Evolutionary conservation across 2,797 vertebrate species (phyloP), one percentile per base, ranked within the genome.

Genomic region (Pangasius macronema): DNA sequence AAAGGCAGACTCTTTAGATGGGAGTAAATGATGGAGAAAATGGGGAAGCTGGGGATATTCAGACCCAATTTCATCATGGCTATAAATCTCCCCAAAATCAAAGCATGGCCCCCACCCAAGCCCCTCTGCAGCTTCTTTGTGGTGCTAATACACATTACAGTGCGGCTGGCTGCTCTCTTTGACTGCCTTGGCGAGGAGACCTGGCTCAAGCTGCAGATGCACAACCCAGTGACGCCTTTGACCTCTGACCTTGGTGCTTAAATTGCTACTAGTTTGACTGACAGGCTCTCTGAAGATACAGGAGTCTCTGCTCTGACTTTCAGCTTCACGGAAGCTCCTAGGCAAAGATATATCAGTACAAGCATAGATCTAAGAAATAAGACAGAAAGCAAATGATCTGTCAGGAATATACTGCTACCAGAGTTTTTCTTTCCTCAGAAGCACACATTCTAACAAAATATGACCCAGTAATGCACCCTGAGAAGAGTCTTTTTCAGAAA

Each of bases 71-170:
- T 97, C 96, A 97, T 96, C 96, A 97, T 94, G 94, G 94, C 94
- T 95, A 98, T 98, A 98, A 98, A 99, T 98, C 97, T 98, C 94
- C 75, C 95, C 94, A 95, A 97, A 97, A 97, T 98, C 97, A 97
- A 98, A 97, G 96, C 94, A 95, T 93, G 90, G 95, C 92, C 93
- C 93, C 88, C 87, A 79, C 90, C 82, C n/a, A 10, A 36, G 70
- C 81, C 84, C 87, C 89, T 86, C 85, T 67, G 61, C 61, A 0
- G 0, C 24, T 89, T 89, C 93, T 97, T 99, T 99, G 97, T 99
- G 96, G 97, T 98, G 98, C 96, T 98, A 99, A 99, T 98, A 94
- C 96, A 95, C 95, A 97, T 99, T 98, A 98, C 92, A 91, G 90
- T 94, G 95, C 93, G 97, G 96, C 96, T 97, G 97, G 97, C 96